phyloP scores from a whole-genome alignment of 1,140 invertebrate genomes.

The Neuroterus valhalla region DNA sequence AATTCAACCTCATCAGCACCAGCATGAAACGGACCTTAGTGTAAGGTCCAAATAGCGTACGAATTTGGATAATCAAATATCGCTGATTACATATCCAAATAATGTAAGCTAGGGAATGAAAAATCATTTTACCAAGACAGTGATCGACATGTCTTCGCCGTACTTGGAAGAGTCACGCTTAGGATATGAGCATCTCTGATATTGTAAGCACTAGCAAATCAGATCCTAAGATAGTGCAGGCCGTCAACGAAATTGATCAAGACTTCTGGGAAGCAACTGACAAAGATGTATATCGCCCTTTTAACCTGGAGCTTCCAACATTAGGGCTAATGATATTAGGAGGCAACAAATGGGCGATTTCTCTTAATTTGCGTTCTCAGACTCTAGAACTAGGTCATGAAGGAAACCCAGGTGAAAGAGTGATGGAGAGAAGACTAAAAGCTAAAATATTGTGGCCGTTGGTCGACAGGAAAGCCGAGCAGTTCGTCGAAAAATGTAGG shows the following conservation, averaged over 20 bases:
- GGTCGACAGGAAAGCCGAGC: too few species aligned
- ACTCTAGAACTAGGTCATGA: conserved; percentile 65
- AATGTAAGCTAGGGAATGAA: conserved; percentile 19
- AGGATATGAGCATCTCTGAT: neutral
- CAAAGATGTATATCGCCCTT: neutral
- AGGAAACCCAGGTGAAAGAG: conserved; percentile 73
- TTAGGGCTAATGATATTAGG: conserved; percentile 20
- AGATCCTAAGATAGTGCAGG: neutral
- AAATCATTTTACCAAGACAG: too few species aligned
- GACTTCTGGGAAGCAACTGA: conserved; percentile 3
- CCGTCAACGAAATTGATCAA: neutral
- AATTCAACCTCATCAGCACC: too few species aligned
- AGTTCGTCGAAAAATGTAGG: too few species aligned
- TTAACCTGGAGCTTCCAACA: conserved; percentile 29
- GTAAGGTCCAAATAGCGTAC: too few species aligned
- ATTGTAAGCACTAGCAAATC: neutral
- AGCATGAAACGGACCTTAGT: too few species aligned
- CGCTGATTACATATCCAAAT: conserved; percentile 59
- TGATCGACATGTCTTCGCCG: too few species aligned
- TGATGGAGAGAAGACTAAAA: conserved; percentile 75
- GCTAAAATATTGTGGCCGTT: too few species aligned
- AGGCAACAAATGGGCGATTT: conserved; percentile 37
- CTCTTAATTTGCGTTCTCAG: conserved; percentile 45
- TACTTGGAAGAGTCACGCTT: too few species aligned
- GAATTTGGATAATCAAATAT: conserved; percentile 65